These are phyloP conservation scores for Agrochola circellaris DNA, from an alignment of 2,888 invertebrate genomes.

Conservation along the genomic window DNA sequence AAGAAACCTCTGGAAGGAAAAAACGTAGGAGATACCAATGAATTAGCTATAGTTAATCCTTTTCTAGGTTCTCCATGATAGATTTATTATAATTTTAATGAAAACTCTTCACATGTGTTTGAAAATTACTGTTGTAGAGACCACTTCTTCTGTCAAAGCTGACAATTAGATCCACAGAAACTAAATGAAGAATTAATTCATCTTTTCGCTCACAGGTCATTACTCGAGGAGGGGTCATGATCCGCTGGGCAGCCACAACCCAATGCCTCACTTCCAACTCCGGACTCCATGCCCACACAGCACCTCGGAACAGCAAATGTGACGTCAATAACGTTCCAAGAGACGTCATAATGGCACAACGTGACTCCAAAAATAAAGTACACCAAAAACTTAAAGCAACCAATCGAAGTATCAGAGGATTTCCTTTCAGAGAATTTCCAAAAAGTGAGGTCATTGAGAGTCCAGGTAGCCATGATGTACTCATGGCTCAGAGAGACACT, in stretches of 20 bases:
- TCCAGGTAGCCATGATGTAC: slow-evolving; percentile 37
- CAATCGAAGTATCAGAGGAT: not conserved
- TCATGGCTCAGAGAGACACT: slow-evolving; percentile 44
- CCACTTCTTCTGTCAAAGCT: not conserved
- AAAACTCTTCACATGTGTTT: not conserved
- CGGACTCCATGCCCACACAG: slow-evolving; percentile 74
- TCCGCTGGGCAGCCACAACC: slow-evolving; percentile 88
- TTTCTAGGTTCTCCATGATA: not conserved
- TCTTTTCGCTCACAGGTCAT: slow-evolving; percentile 77
- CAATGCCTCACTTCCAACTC: slow-evolving; percentile 82
- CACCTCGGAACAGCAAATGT: slow-evolving; percentile 77
- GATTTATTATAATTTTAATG: not conserved
- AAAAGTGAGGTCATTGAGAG: not conserved
- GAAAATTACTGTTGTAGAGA: not conserved
- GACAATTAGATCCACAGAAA: not conserved
- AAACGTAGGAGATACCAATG: not conserved
- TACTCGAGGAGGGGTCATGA: slow-evolving; percentile 86
- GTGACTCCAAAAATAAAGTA: slow-evolving; percentile 3
- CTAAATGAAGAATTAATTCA: not conserved
- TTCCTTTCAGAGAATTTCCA: not conserved
- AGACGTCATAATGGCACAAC: slow-evolving; percentile 35
- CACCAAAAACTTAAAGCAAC: not conserved
- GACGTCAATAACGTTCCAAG: slow-evolving; percentile 48
- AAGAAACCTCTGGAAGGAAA: not conserved
- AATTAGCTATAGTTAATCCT: not conserved